These are phyloP conservation scores for Forbesichthys agassizii DNA, from an alignment of 2,113 vertebrate species.

Conservation along the genomic window DNA sequence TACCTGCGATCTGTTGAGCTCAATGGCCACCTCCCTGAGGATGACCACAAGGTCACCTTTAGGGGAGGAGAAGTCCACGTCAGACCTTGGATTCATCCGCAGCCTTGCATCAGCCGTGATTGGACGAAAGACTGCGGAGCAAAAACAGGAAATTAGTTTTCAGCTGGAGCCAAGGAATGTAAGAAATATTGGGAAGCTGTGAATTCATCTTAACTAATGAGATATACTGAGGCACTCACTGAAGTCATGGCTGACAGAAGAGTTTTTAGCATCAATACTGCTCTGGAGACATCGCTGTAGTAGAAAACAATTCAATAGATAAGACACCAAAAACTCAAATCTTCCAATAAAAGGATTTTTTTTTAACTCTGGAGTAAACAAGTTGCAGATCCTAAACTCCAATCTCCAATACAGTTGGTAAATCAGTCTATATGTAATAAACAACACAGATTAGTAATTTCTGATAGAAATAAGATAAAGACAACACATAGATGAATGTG, in stretches of 20 bases:
- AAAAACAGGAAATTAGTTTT: constrained; percentile 7
- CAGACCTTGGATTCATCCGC: constrained; percentile 94
- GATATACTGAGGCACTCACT: constrained; percentile 77
- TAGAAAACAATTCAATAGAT: not conserved
- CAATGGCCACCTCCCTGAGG: constrained; percentile 88
- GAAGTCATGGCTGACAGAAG: constrained; percentile 84
- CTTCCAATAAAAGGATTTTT: not conserved
- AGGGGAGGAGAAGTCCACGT: constrained; percentile 90
- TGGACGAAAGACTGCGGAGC: constrained; percentile 86
- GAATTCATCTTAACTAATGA: not conserved
- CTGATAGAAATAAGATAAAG: not conserved
- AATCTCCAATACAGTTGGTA: not conserved
- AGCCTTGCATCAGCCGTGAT: constrained; percentile 94
- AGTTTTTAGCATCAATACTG: constrained; percentile 77
- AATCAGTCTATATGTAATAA: not conserved
- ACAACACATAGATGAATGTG: not conserved
- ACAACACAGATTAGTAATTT: not conserved
- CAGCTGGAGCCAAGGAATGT: too few relatives aligned
- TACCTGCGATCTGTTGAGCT: constrained; percentile 94
- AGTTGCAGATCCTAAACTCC: not conserved
- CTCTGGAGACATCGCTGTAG: constrained; percentile 81
- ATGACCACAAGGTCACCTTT: constrained; percentile 91
- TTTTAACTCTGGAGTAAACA: not conserved
- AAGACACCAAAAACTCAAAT: not conserved
- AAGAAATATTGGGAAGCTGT: not conserved